Base-by-base conservation (phyloP, 2,797 vertebrate species). In the Siniperca undulata region DNA sequence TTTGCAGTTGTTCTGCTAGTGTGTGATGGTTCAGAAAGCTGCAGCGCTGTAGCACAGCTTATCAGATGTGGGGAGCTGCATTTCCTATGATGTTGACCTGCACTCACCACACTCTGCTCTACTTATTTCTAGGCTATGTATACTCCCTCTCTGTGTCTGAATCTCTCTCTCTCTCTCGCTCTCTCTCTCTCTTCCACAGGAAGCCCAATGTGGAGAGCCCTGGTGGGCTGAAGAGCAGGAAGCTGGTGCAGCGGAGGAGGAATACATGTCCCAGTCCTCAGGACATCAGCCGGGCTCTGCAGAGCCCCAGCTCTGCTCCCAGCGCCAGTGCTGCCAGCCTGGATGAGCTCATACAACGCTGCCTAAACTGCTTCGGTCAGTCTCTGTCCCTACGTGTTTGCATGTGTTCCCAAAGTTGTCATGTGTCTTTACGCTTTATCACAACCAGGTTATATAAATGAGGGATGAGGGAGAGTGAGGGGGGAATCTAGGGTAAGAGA, bases 231-330 rank as follows among this genome's bases (percentile, higher is more conserved):
- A 94, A 90, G 86, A 83, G 85, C 91, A 94, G 86, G 74, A 92
- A 92, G 88, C 88, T 88, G 82, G 86, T 95, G 77, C 95, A 95
- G 42, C 80, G 91, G 60, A 95, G 97, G 71, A 95, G 97, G 88
- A 97, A 97, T 92, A 98, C 97, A 50, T 99, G 97, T 84, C 97
- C 97, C 69, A 98, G 95, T 82, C 94, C 97, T 30, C 95, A 96
- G 80, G 97, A 99, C 88, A 97, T 98, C 95, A 96, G 83, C 89
- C 94, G 95, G 83, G 97, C 95, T 46, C 94, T 97, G 92, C 96
- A 96, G 89, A 93, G 94, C 89, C 94, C 96, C 16, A 61, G 84
- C 56, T 89, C 96, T 60, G 92, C 77, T 53, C 93, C 89, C 91
- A 97, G 89, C 81, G 91, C 69, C 95, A 92, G 96, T 0, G 95